phyloP scores from a whole-genome alignment of 2,888 invertebrate species.

The Carpatolechia fugitivella region DNA sequence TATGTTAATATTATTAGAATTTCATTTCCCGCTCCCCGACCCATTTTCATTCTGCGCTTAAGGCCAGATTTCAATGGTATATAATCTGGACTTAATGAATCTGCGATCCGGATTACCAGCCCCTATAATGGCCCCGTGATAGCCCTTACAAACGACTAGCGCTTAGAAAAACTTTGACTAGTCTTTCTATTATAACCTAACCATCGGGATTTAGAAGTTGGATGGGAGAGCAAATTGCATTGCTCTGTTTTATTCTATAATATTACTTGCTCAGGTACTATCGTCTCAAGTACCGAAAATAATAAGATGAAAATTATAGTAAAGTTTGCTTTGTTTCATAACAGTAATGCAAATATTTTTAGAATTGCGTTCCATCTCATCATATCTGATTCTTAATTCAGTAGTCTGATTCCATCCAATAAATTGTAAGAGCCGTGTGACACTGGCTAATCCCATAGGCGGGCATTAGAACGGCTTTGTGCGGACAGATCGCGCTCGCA shows the following conservation, averaged over 20 bases:
- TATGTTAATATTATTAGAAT: too few species aligned
- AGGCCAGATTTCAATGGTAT: conserved; percentile 79
- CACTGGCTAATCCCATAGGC: conserved; percentile 76
- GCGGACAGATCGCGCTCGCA: conserved; percentile 75
- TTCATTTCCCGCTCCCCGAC: not conserved
- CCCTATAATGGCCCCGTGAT: conserved; percentile 63
- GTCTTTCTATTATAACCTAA: conserved; percentile 21
- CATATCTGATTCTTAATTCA: conserved; percentile 51
- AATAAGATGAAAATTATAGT: too few species aligned
- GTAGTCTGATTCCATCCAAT: conserved; percentile 63
- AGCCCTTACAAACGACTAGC: conserved; percentile 61
- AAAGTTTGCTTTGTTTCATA: too few species aligned
- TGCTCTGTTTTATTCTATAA: too few species aligned
- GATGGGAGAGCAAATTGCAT: too few species aligned
- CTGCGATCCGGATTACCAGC: conserved; percentile 76
- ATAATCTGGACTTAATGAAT: conserved; percentile 80
- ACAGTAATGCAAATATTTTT: not conserved
- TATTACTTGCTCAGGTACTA: too few species aligned
- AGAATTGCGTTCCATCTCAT: conserved; percentile 1
- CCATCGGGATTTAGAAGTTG: too few species aligned
- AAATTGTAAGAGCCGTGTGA: conserved; percentile 69
- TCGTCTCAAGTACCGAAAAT: too few species aligned
- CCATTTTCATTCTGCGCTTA: conserved; percentile 51
- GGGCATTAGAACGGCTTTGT: conserved; percentile 75
- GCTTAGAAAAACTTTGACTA: conserved; percentile 71